Base-by-base conservation (phyloP, 2,888 invertebrate species). In the Perithous albicinctus region DNA sequence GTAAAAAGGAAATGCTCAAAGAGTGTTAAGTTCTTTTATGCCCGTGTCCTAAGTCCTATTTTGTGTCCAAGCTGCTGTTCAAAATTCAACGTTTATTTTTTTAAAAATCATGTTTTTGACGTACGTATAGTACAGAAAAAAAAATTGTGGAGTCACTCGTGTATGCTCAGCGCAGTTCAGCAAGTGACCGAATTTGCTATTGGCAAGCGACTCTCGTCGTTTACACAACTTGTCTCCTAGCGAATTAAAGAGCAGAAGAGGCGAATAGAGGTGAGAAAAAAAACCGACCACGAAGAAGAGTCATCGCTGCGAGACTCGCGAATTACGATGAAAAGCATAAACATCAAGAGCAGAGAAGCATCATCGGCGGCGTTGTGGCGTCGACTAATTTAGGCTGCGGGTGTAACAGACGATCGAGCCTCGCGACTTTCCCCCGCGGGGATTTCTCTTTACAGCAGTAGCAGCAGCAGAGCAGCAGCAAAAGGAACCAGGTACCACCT, bases 311-410 rank as follows among this genome's bases (percentile, higher is more conserved):
- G 56, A 48, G 35, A 48, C 48, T 61, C 38, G 64, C 18, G 43
- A 66, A 41, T n/a, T 63, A 26, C 41, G 38, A 54, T 4, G 12
- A 61, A 32, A 10, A 20, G 23, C 64, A 54, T 8, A 7, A 38
- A n/a, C 29, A 46, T 51, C 51, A 32, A 64, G 15, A 10, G n/a
- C 54, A 15, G 7, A 18, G 26, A 43, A 43, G 15, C 48, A 61
- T 20, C n/a, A 38, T 12, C 59, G 48, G 32, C 26, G 38, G 7
- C 38, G 54, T 54, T 41, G 69, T 15, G 29, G 51, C 69, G 15
- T 63, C 38, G 51, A 64, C 74, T 63, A 51, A 61, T 63, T 73
- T 73, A 63, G 15, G 43, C 59, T 46, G 15, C 61, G 46, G 2
- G 15, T 10, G 32, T 48, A 48, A 67, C 32, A 48, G 32, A 48